Conservation (phyloP, 2,113 vertebrate species). For the Xenopus tropicalis region DNA sequence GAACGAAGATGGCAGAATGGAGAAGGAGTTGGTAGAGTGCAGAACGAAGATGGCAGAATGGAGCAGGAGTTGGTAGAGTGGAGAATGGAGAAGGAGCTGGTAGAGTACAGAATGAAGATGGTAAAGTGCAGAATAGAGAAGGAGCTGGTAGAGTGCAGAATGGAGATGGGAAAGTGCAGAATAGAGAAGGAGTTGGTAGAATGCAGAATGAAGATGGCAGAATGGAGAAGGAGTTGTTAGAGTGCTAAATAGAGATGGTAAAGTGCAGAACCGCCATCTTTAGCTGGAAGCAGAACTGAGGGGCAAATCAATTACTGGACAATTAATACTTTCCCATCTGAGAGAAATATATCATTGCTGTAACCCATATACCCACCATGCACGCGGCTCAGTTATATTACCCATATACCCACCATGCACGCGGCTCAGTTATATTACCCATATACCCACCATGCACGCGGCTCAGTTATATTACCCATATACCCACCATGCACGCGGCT, state of each 20-base stretch:
- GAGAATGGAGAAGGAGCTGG: not conserved
- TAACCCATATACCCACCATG: no score
- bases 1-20: no score
- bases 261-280: not conserved
- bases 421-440: no score
- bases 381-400: no score
- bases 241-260: not conserved
- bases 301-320: not conserved
- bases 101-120: not conserved
- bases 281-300: not conserved
- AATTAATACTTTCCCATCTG: no score
- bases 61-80: not conserved
- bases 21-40: not conserved
- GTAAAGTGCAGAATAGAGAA: not conserved
- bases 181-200: not conserved
- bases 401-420: no score
- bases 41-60: not conserved
- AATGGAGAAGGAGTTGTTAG: not conserved
- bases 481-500: no score
- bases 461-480: no score
- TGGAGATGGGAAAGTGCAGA: not conserved
- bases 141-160: not conserved
- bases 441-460: no score
- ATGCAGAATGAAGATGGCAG: not conserved
- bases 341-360: no score